A percentile compares a stretch with the other conserved stretches of the same genome.
phyloP scores from a whole-genome alignment of 2,113 vertebrate species.

The Gymnogyps californianus region DNA sequence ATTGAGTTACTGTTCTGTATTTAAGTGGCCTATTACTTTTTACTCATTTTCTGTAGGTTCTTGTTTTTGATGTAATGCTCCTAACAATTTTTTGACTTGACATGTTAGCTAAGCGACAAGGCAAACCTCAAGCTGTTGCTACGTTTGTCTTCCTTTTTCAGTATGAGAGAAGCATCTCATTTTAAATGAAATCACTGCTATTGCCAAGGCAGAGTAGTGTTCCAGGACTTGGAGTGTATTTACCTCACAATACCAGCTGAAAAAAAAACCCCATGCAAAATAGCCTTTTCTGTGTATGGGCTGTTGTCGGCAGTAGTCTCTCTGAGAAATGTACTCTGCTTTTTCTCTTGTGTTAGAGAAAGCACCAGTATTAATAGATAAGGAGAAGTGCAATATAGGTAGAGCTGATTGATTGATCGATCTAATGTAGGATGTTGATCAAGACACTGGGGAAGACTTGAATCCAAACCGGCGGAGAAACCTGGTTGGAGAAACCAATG shows the following conservation, averaged over 20 bases:
- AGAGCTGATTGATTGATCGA: neutral
- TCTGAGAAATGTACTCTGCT: neutral
- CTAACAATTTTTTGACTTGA: neutral
- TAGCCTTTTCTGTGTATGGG: neutral
- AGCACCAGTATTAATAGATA: neutral
- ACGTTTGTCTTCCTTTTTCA: neutral
- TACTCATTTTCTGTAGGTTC: neutral
- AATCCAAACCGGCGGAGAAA: constrained; percentile 94
- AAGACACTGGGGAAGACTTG: constrained; percentile 93
- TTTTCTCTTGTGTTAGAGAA: neutral
- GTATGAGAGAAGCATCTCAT: neutral
- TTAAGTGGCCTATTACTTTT: neutral
- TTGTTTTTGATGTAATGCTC: neutral
- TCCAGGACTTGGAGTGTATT: neutral
- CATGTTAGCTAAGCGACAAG: rapidly evolving
- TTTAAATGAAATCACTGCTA: neutral
- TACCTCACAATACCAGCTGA: neutral
- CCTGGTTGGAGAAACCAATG: constrained; percentile 82
- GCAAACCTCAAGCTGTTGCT: neutral
- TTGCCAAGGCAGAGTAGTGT: neutral
- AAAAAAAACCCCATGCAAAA: neutral
- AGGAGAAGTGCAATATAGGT: neutral
- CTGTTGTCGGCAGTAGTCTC: neutral
- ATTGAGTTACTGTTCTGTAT: neutral
- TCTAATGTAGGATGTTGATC: constrained; percentile 89